Percentiles rank a stretch among this genome's conserved stretches.
These are phyloP conservation scores for Vulpes lagopus DNA, from an alignment of 2,113 vertebrate species.

Conservation along the genomic window DNA sequence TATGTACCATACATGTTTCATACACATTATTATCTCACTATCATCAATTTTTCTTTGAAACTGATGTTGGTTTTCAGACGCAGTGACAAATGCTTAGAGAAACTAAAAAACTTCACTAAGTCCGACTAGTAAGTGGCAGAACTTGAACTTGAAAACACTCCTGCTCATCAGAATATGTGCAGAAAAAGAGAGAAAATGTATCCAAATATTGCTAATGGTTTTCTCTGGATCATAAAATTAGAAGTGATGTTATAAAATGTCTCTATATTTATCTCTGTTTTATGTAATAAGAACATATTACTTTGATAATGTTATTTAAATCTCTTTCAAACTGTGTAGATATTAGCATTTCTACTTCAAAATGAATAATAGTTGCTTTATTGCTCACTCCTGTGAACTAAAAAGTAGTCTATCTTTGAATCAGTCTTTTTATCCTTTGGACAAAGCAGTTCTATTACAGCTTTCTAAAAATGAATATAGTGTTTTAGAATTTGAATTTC, in stretches of 20 bases:
- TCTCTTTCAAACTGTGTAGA: constrained; percentile 30
- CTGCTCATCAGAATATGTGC: background rate
- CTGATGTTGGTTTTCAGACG: background rate
- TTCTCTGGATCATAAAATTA: constrained; percentile 32
- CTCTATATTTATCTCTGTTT: background rate
- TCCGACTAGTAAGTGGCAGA: background rate
- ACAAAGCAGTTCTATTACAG: constrained; percentile 49
- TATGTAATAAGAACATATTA: constrained; percentile 16
- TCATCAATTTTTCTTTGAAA: background rate
- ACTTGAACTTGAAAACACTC: constrained; percentile 39
- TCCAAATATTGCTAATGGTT: background rate
- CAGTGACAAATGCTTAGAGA: constrained; percentile 35
- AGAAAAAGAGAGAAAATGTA: background rate
- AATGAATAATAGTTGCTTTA: constrained; percentile 17
- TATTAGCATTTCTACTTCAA: constrained; percentile 36
- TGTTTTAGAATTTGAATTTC: constrained; percentile 54
- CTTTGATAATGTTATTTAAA: constrained; percentile 37
- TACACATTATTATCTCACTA: background rate
- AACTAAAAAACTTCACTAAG: constrained; percentile 12
- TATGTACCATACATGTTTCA: background rate
- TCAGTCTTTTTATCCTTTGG: constrained; percentile 42
- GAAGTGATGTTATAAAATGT: background rate
- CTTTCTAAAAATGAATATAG: constrained; percentile 55
- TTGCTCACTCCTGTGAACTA: constrained; percentile 42
- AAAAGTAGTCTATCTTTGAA: constrained; percentile 52